Base-by-base conservation (phyloP, 2,888 invertebrate species). In the Rhingia rostrata region DNA sequence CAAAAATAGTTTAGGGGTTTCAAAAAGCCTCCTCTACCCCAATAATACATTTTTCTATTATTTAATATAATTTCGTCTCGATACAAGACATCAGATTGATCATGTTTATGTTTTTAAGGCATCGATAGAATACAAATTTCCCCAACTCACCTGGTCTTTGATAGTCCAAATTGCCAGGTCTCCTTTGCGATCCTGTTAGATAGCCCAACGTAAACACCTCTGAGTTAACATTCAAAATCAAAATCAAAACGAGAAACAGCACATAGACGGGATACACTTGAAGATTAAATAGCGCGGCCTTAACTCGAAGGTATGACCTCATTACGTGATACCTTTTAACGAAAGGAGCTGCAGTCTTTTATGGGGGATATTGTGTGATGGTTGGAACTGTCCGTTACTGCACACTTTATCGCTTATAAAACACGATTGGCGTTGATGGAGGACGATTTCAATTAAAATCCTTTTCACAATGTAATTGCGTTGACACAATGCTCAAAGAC, bases 141-240 rank as follows among this genome's bases (percentile, higher is more conserved):
- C 7, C 1, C 3, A 43, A 86, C 86, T 86, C 81, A 70, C 95
- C 96, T 7, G 97, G 97, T 82, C 95, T 93, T 73, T 95, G 94
- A 90, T 97, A 97, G 90, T 94, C 95, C 87, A 94, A 92, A 92
- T 97, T 96, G 22, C 95, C 96, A 22, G 94, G 94, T 78, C 94
- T 93, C 82, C 97, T 93, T 89, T 96, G 94, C 9, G 97, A 96
- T 4, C 97, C 97, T 1, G 97, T 97, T 86, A 97, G 92, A 91
- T 97, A 97, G 60, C 97, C 97, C 82, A 97, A 92, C 22, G 94
- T 95, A 90, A 96, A 96, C 60, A 93, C 94, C 87, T 95, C 94
- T 33, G 93, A 92, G 87, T 80, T 86, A 35, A 86, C 88, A 77
- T 81, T 72, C 9, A 64, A 53, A 64, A 84, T 84, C 45, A 84